Base-by-base conservation (phyloP, 1,140 invertebrate genomes). In the Ladona fulva region DNA sequence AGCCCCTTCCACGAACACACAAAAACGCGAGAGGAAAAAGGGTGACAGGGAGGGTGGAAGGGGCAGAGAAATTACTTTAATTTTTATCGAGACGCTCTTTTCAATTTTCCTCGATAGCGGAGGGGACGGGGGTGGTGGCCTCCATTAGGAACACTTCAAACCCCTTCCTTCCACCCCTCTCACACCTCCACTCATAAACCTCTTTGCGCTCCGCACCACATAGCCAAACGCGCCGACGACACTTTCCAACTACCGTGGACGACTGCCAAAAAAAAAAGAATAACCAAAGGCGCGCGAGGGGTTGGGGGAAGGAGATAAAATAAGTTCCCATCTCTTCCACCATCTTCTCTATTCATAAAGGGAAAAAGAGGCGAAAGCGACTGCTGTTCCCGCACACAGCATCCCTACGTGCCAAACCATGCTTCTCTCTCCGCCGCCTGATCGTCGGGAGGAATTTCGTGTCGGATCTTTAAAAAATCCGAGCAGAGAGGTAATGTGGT, bases 281-380 rank as follows among this genome's bases (percentile, higher is more conserved):
- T 66, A 6, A 66, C 52, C 5, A 6, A 66, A 66, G 12, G 44
- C 44, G 44, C 10, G 10, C 19, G 44, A 52, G 10, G 44, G 44
- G 44, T 10, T 10, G 19, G 52, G 14, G 52, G 52, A 66, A 66
- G 52, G 14, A 66, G 14, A 66, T 66, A 66, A 66, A 66, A 66
- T 66, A 66, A 66, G 52, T 66, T 19, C 14, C 14, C 52, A 66
- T 66, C 52, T 66, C 52, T 66, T 66, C 52, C 52, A 66, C 52
- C 52, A 66, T 66, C 52, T 66, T 66, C 52, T 66, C 52, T 66
- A 66, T 66, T 66, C 52, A 66, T 66, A 66, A 66, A 66, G 52
- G 52, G 52, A 66, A 12, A 12, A 12, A 12, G 52, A 66, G n/a
- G n/a, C 1, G 52, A 12, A 66, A 3, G 52, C 16, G 16, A n/a